A percentile compares a stretch with the other conserved stretches of the same genome.
Conservation (phyloP, 2,113 vertebrate species). For the Chaetodon trifascialis region DNA sequence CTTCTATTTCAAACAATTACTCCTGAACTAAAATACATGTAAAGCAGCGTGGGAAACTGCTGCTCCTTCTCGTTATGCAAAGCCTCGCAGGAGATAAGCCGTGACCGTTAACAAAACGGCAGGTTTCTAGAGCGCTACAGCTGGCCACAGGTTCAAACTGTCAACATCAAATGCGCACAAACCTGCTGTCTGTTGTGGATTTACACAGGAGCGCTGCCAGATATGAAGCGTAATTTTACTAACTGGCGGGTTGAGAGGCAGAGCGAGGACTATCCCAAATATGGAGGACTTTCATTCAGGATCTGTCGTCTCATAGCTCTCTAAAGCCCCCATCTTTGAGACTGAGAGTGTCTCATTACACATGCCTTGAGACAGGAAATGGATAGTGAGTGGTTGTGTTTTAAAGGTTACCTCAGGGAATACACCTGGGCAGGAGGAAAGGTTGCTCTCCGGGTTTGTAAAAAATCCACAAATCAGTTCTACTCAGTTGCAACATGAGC, state of each 20-base stretch:
- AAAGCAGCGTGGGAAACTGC: conserved; percentile 75
- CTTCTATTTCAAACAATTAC: conserved; percentile 40
- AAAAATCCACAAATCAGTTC: conserved; percentile 16
- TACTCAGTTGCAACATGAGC: conserved; percentile 9
- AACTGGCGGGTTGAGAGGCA: conserved; percentile 23
- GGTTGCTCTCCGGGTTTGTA: background rate
- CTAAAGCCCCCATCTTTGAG: conserved; percentile 17
- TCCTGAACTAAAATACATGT: conserved; percentile 60
- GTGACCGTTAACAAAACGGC: conserved; percentile 74
- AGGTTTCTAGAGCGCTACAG: conserved; percentile 60
- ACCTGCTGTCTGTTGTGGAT: conserved; percentile 63
- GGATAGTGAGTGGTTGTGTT: conserved; percentile 32
- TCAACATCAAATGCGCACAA: conserved; percentile 63
- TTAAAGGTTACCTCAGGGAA: conserved; percentile 36
- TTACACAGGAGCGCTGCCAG: conserved; percentile 42
- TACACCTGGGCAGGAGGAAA: conserved; percentile 38
- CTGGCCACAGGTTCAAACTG: conserved; percentile 79
- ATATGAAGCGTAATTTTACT: conserved; percentile 39
- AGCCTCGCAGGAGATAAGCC: conserved; percentile 77
- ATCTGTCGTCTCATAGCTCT: conserved; percentile 31
- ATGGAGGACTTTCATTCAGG: conserved; percentile 12
- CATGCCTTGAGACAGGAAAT: conserved; percentile 36
- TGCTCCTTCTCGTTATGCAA: conserved; percentile 79
- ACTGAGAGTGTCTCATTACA: conserved; percentile 33
- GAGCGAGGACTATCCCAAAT: conserved; percentile 7